A percentile compares a stretch with the other conserved stretches of the same genome.
phyloP scores from a whole-genome alignment of 2,113 vertebrate genomes.

The Rhynchomys soricoides region DNA sequence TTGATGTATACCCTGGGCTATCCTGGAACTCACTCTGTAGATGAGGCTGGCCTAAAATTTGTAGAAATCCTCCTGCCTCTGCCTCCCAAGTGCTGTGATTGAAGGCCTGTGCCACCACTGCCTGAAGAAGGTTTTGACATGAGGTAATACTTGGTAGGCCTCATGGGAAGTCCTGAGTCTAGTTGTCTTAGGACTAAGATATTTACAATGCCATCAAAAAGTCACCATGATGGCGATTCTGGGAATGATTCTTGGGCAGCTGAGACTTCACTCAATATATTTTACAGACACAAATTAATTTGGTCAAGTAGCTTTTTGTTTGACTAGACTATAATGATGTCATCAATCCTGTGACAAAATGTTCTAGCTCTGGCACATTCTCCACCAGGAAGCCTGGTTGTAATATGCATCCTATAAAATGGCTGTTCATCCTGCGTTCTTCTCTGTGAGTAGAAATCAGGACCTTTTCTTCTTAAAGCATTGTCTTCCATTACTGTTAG shows the following conservation, averaged over 20 bases:
- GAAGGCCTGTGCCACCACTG: neutral
- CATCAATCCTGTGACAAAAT: neutral
- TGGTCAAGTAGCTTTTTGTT: neutral
- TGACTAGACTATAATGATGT: neutral
- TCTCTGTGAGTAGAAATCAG: neutral
- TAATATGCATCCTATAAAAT: neutral
- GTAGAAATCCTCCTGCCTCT: neutral
- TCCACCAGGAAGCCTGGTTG: neutral
- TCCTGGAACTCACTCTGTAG: neutral
- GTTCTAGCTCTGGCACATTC: neutral
- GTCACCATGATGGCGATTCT: neutral
- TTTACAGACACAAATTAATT: neutral
- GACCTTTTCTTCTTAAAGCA: neutral
- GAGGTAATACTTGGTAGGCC: neutral
- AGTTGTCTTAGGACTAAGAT: neutral
- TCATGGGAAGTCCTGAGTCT: neutral
- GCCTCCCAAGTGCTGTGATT: neutral
- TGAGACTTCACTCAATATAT: neutral
- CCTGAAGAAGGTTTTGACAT: neutral
- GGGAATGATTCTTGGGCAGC: neutral
- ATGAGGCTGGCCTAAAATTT: neutral
- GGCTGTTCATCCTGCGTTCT: neutral
- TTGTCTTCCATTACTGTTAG: neutral
- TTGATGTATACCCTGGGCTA: neutral
- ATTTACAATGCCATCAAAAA: neutral